These are phyloP conservation scores for Typhlichthys eigenmanni DNA, from an alignment of 2,797 vertebrate species.

Conservation along the genomic window DNA sequence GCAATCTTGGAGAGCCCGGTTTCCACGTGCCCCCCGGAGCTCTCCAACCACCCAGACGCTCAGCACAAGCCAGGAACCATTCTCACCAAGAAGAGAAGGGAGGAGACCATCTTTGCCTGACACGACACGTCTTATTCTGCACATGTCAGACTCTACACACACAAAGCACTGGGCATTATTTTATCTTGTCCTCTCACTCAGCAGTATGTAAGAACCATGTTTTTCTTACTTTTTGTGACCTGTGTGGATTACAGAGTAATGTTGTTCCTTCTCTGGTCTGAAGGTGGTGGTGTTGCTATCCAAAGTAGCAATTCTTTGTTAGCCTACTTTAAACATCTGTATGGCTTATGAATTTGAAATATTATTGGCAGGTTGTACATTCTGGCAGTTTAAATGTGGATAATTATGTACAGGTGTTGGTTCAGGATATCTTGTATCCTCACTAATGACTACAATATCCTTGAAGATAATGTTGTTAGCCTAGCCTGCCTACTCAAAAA, in stretches of 20 bases:
- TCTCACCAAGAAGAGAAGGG: constrained; percentile 97
- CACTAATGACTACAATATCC: neutral
- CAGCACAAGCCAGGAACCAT: constrained; percentile 98
- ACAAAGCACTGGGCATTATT: neutral
- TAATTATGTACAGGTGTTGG: constrained; percentile 4
- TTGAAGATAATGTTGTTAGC: neutral
- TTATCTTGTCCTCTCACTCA: neutral
- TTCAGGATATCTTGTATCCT: neutral
- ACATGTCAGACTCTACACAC: neutral
- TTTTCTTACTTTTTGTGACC: neutral
- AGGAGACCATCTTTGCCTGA: constrained; percentile 98
- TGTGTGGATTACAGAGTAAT: neutral
- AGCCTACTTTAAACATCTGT: neutral
- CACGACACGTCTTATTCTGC: neutral
- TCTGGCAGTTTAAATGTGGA: neutral
- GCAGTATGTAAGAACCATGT: neutral
- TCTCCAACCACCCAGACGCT: constrained; percentile 95
- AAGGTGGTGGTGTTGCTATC: neutral
- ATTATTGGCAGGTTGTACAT: neutral
- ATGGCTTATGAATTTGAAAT: neutral
- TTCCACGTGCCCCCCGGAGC: constrained; percentile 94
- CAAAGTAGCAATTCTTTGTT: neutral
- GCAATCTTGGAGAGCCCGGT: constrained; percentile 97
- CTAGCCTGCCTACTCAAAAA: constrained; percentile 2
- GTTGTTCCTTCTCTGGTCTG: neutral